Percentiles rank a stretch among this genome's conserved stretches.
Conservation (phyloP, 2,113 vertebrate species). For the Syngnathus typhle region DNA sequence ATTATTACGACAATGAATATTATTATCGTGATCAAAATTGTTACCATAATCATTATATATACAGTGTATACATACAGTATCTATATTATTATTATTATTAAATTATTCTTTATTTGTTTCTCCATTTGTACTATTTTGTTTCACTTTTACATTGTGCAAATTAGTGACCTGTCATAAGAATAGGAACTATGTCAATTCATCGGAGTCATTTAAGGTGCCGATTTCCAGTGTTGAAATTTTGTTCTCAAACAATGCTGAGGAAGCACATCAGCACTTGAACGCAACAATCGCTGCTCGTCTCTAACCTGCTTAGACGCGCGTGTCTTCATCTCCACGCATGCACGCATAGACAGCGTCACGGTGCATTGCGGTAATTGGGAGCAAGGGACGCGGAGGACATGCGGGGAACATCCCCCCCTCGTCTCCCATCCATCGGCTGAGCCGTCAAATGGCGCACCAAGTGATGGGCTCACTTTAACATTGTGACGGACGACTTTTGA, state of each 20-base stretch:
- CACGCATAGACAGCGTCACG: slow-evolving; percentile 34
- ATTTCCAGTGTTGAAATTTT: slow-evolving; percentile 1
- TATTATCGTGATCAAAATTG: no score
- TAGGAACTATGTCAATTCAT: background rate
- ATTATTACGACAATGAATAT: no score
- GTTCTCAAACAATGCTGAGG: background rate
- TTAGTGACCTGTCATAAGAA: no score
- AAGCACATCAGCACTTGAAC: slow-evolving; percentile 12
- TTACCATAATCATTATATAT: no score
- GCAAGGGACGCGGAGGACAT: slow-evolving; percentile 45
- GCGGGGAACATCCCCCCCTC: background rate
- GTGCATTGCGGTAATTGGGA: slow-evolving; percentile 59
- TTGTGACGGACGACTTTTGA: slow-evolving; percentile 18
- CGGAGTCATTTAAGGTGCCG: background rate
- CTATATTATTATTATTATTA: no score
- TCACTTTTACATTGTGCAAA: no score
- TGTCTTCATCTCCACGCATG: slow-evolving; percentile 13
- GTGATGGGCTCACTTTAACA: slow-evolving; percentile 28
- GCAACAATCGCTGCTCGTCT: slow-evolving; percentile 24
- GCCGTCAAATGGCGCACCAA: slow-evolving; percentile 63
- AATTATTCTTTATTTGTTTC: no score
- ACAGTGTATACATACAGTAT: no score
- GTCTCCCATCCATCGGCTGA: slow-evolving; percentile 22
- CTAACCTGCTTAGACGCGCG: slow-evolving; percentile 36
- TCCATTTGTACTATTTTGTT: no score